Base-by-base conservation (phyloP, 2,888 invertebrate genomes). In the Opisthograptis luteolata region DNA sequence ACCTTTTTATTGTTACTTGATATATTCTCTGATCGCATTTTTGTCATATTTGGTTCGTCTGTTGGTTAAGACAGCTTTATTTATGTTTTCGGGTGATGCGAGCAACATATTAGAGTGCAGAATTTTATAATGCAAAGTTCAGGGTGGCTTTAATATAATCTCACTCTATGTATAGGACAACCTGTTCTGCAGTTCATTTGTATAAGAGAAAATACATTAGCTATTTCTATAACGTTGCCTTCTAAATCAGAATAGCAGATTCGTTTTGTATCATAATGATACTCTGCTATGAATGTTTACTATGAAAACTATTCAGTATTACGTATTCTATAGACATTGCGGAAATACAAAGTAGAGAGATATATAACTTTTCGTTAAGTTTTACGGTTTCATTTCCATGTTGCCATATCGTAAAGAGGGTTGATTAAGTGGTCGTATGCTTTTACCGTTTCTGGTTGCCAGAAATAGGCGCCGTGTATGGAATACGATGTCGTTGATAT, bases 371-470 rank as follows among this genome's bases (percentile, higher is more conserved):
- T 25, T 36, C 25, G 36, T 35, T 35, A 36, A 36, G 30, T 48
- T 48, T 36, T 48, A 42, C 31, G 10, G 35, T 35, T 27, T 35
- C 19, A 37, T 49, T 49, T 37, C 20, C 42, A 49, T 37, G 20
- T 25, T 19, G 27, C 20, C 34, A 28, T 14, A 20, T 39, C 39
- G 30, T 39, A 46, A 41, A 42, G 14, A 31, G 31, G 31, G 12
- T 14, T 20, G 14, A 37, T 34, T 36, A 20, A 43, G 28, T 37
- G 24, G 31, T 15, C 22, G n/a, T n/a, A n/a, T 10, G 19, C 36
- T 15, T 28, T 41, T 41, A 48, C 10, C 27, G 43, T 39, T 34
- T 17, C 24, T 36, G 25, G 15, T 43, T 49, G 49, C 37, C 43
- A 49, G 28, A 36, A 25, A 22, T 28, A 20, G 42, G 37, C 30